Conservation (phyloP, 2,797 vertebrate genomes). For the Euthynnus affinis region DNA sequence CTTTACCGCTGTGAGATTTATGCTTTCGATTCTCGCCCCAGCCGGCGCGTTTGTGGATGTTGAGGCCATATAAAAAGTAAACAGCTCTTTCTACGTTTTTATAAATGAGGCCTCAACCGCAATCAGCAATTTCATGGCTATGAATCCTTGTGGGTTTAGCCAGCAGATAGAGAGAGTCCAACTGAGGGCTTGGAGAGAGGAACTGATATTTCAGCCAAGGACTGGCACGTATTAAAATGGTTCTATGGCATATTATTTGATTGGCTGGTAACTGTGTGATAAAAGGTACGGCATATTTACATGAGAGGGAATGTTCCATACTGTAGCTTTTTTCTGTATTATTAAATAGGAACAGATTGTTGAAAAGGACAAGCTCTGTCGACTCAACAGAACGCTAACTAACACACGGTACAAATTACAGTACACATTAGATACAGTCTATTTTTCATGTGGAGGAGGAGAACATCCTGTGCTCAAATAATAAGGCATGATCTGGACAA, state of each 20-base stretch:
- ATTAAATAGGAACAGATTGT: background rate
- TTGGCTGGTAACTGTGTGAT: constrained; percentile 41
- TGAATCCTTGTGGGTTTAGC: constrained; percentile 54
- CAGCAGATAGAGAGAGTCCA: constrained; percentile 37
- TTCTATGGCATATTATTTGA: constrained; percentile 53
- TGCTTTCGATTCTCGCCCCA: constrained; percentile 62
- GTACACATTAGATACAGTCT: background rate
- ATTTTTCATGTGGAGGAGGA: constrained; percentile 4
- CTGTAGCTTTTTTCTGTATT: constrained; percentile 6
- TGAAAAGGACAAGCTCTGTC: constrained; percentile 27
- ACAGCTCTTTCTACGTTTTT: constrained; percentile 58
- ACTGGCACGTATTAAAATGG: constrained; percentile 54
- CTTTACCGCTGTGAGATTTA: constrained; percentile 71
- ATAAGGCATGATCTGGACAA: constrained; percentile 13
- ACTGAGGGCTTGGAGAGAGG: constrained; percentile 40
- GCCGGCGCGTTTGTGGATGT: constrained; percentile 55
- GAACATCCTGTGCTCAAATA: constrained; percentile 29
- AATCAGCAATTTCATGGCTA: constrained; percentile 75
- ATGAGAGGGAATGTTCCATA: background rate
- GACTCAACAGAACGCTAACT: background rate
- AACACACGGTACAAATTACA: background rate
- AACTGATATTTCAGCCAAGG: constrained; percentile 73
- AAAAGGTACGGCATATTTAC: constrained; percentile 27
- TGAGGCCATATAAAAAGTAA: constrained; percentile 74
- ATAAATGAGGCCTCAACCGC: constrained; percentile 75